phyloP scores from a whole-genome alignment of 2,888 invertebrate genomes.

The Dasypogon diadema region DNA sequence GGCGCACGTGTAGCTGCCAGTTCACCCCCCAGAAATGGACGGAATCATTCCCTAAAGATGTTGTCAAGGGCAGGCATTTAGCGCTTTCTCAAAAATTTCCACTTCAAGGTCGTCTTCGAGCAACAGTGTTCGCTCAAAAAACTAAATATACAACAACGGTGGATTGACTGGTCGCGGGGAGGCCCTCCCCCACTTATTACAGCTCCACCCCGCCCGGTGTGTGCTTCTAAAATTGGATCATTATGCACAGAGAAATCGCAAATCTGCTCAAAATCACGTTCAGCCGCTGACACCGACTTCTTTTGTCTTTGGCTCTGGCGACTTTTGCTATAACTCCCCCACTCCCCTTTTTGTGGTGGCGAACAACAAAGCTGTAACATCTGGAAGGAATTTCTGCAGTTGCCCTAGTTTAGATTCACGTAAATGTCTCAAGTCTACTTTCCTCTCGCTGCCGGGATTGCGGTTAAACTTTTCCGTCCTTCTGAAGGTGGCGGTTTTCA shows the following conservation, averaged over 20 bases:
- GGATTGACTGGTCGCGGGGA: neutral
- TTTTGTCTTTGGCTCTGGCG: neutral
- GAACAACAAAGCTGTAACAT: too few species aligned
- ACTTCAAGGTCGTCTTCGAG: neutral
- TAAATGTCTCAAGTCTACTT: too few species aligned
- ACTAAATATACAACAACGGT: neutral
- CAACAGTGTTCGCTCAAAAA: neutral
- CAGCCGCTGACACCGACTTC: neutral
- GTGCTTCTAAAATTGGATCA: conserved; percentile 41
- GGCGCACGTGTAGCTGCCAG: neutral
- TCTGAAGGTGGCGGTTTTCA: too few species aligned
- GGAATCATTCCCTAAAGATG: neutral
- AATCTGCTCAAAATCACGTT: neutral
- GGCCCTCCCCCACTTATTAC: neutral
- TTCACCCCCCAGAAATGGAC: neutral
- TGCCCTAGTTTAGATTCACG: too few species aligned
- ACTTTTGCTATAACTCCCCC: neutral
- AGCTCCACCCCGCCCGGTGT: neutral
- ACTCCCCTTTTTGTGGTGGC: neutral
- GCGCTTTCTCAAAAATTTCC: neutral
- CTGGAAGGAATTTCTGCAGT: too few species aligned
- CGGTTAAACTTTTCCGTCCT: too few species aligned
- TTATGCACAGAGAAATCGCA: neutral
- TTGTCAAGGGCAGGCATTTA: neutral
- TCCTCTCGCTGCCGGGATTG: too few species aligned